Percentiles rank a stretch among this genome's conserved stretches.
Conservation (phyloP, 1,140 invertebrate genomes). For the Pachypsylla venusta region DNA sequence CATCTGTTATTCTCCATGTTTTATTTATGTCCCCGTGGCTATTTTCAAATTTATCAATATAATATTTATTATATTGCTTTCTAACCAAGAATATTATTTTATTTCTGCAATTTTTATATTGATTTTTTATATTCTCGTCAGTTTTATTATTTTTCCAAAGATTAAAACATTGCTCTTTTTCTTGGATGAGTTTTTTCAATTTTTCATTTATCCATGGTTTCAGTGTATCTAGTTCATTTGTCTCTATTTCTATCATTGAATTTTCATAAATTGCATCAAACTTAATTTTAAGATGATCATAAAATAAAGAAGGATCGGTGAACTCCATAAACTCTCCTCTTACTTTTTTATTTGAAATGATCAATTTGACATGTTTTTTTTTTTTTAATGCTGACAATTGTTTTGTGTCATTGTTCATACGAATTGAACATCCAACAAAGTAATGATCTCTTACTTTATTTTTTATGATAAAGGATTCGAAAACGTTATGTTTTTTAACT, state of each 20-base stretch:
- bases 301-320: background rate
- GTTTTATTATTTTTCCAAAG: background rate
- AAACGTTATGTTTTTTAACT: background rate
- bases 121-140: background rate
- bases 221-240: background rate
- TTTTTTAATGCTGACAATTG: background rate
- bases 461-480: background rate
- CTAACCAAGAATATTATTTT: background rate
- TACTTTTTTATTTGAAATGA: constrained; percentile 5
- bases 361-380: background rate
- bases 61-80: constrained; percentile 5
- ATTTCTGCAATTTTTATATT: background rate
- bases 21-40: background rate
- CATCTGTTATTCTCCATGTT: background rate
- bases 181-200: background rate
- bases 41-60: background rate
- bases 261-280: background rate
- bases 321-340: background rate
- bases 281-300: background rate
- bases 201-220: background rate
- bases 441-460: background rate
- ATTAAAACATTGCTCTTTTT: background rate
- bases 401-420: background rate
- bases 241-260: background rate
- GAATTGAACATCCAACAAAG: background rate